Percentiles rank a stretch among this genome's conserved stretches.
phyloP scores from a whole-genome alignment of 2,797 vertebrate genomes.

The Buceros bicornis region DNA sequence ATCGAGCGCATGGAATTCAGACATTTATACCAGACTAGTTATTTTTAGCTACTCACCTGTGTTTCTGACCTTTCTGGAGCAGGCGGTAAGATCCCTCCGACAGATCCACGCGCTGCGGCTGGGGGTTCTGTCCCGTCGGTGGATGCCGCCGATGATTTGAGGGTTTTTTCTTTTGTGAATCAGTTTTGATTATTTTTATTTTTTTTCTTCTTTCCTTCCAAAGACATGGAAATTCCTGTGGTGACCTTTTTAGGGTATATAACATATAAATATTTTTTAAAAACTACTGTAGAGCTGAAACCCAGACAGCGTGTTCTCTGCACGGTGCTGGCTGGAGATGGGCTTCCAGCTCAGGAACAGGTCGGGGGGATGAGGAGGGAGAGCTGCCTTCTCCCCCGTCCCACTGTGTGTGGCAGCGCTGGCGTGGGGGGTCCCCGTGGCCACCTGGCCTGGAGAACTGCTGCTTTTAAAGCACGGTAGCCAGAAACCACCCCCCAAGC shows the following conservation, averaged over 20 bases:
- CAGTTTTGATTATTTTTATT: slow-evolving; percentile 3
- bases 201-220: slow-evolving; percentile 11
- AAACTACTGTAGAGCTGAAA: slow-evolving; percentile 72
- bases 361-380: not conserved
- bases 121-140: slow-evolving; percentile 40
- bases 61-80: slow-evolving; percentile 49
- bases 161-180: slow-evolving; percentile 15
- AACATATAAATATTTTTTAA: slow-evolving; percentile 60
- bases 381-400: not conserved
- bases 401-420: not conserved
- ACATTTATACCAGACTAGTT: slow-evolving; percentile 64
- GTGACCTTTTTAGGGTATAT: slow-evolving; percentile 63
- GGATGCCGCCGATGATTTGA: slow-evolving; percentile 40
- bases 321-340: not conserved
- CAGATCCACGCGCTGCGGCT: not conserved
- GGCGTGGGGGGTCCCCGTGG: not conserved
- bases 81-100: slow-evolving; percentile 42
- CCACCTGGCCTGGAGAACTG: not conserved
- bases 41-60: slow-evolving; percentile 74
- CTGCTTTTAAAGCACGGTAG: not conserved
- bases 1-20: slow-evolving; percentile 51
- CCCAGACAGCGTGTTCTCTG: not conserved
- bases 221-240: slow-evolving; percentile 70
- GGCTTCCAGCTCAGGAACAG: not conserved
- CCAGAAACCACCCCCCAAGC: accelerated